Evolutionary conservation across 2,113 vertebrate genomes (phyloP), one percentile per base, ranked within the genome.

Genomic region (Gnathonemus longibarbis): DNA sequence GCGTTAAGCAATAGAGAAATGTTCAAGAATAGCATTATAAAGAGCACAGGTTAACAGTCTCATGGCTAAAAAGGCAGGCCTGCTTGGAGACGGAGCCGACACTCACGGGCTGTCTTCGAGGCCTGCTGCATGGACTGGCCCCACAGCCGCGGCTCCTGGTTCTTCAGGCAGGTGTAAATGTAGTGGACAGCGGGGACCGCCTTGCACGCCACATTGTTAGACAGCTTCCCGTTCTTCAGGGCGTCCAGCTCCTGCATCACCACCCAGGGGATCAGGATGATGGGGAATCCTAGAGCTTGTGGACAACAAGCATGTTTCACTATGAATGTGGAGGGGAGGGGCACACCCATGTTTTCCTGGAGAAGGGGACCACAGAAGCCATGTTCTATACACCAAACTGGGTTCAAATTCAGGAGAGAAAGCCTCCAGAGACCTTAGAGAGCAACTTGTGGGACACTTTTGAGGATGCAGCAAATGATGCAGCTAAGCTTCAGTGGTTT

Each of bases 101-200:
- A 94, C 97, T 98, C 94, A 99, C 98, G 93, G 88, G 94, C 93
- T 93, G 94, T 97, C 89, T 96, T 95, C 3, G 97, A 94, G 5
- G 97, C 97, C 92, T 98, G 97, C 94, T 99, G 98, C 96, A 99
- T 97, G 53, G 98, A 98, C n/a, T 99, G 98, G 1, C 97, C 98
- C 97, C 97, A 97, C 3, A 99, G 91, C 2, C 91, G 95, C 0
- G 93, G 94, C 89, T 97, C 96, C 90, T 96, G 96, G 70, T 35
- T 96, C 95, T 95, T 98, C 89, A 99, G 93, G 87, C 95, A 95
- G 89, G 74, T 96, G 87, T 97, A 96, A 92, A 99, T 97, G 93
- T 97, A 98, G 21, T 97, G 95, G 87, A 99, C 98, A 46, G 98
- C 98, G 4, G 97, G 98, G 17, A 93, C 90, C 39, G 97, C 98